Evolutionary conservation across 2,888 invertebrate species (phyloP), one percentile per base, ranked within the genome.

Genomic region (Amphipoea lucens): DNA sequence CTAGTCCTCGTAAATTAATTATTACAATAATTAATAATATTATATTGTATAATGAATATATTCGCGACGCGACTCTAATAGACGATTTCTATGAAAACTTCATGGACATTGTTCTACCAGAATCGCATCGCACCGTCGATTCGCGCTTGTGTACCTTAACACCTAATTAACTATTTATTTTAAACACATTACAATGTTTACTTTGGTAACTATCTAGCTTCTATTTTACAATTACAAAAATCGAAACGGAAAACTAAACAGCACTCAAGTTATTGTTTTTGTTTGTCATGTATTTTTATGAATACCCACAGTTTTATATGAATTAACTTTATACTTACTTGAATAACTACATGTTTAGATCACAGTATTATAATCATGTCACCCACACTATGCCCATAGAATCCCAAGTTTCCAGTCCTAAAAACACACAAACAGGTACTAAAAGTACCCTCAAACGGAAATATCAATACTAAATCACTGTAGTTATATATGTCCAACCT

Each of bases 401-500:
- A 67, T 12, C 12, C 20, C 0, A 11, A 45, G 14, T 36, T 2
- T 4, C 4, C 9, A 36, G 17, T 66, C 36, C 0, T 60, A 63
- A 17, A n/a, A 45, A 20, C 63, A 72, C 70, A 75, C 14, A 36
- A 20, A 29, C 1, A 29, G 29, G 51, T 68, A 74, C 71, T 6
- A 36, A 66, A 74, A 74, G 71, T 84, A 84, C 84, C 84, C 74
- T 60, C 74, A 1, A 54, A 71, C 45, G 1, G 20, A 65, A 75
- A 54, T 40, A 45, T 40, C n/a, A 69, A 45, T 29, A 48, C 40
- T n/a, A 17, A 0, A 40, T n/a, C 51, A 78, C 57, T 42, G 0
- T 12, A 17, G 20, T 71, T 87, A 29, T 73, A 85, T 80, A 29
- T 85, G 85, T 70, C 20, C 85, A 48, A 36, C 29, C 23, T 76